A percentile compares a stretch with the other conserved stretches of the same genome.
Conservation (phyloP, 2,888 invertebrate genomes). For the Gastrophysa polygoni region DNA sequence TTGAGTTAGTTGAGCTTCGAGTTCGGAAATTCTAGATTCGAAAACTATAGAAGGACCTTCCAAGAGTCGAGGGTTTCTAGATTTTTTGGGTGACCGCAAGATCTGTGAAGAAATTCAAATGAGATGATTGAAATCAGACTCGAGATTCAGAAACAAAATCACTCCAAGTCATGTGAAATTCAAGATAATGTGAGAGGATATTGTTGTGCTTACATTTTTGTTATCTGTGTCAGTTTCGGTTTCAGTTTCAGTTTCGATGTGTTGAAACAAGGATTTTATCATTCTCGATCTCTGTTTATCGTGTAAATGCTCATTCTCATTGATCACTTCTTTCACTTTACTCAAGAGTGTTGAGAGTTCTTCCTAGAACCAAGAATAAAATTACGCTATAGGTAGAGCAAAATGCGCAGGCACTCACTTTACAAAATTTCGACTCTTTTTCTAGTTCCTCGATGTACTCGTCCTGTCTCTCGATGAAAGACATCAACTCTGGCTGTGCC, state of each 20-base stretch:
- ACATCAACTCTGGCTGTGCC: constrained; percentile 73
- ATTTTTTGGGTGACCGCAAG: constrained; percentile 47
- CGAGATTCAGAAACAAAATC: too few species aligned
- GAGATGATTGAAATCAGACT: not conserved
- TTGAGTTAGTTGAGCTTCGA: constrained; percentile 83
- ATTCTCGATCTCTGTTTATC: constrained; percentile 77
- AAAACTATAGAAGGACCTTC: constrained; percentile 83
- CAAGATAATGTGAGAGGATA: too few species aligned
- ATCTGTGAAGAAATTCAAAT: constrained; percentile 27
- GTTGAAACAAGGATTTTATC: constrained; percentile 67
- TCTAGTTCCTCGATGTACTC: constrained; percentile 87
- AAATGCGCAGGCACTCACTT: constrained; percentile 59
- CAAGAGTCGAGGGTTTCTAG: constrained; percentile 52
- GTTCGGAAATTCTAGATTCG: constrained; percentile 82
- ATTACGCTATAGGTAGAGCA: not conserved
- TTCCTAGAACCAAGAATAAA: constrained; percentile 59
- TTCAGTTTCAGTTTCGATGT: constrained; percentile 63
- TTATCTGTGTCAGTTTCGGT: constrained; percentile 52
- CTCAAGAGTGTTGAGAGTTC: constrained; percentile 77
- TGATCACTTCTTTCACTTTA: constrained; percentile 85
- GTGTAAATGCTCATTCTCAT: constrained; percentile 81
- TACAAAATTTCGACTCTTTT: constrained; percentile 82
- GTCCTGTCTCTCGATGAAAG: constrained; percentile 84
- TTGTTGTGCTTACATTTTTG: constrained; percentile 34
- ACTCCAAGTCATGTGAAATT: too few species aligned